These are phyloP conservation scores for Drosophila fungiperda DNA, from an alignment of 2,888 invertebrate genomes.

Conservation along the genomic window DNA sequence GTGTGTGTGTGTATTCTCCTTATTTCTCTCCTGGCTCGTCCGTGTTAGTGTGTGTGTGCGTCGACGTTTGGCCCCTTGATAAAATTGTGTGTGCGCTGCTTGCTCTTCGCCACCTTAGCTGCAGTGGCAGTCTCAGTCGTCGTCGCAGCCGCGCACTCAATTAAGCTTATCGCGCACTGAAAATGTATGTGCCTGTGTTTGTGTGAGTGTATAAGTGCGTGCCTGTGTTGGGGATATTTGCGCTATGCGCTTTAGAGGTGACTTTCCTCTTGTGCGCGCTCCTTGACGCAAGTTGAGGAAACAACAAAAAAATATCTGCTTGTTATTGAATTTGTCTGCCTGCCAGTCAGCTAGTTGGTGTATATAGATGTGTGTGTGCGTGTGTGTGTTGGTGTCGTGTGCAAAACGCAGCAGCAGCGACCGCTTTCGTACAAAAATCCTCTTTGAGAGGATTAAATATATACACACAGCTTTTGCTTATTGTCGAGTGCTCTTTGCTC, in stretches of 20 bases:
- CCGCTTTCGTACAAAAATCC: constrained; percentile 73
- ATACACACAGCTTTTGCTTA: constrained; percentile 65
- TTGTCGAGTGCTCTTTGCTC: constrained; percentile 62
- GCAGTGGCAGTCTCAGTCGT: constrained; percentile 35
- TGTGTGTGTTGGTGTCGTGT: constrained; percentile 71
- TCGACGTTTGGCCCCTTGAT: constrained; percentile 73
- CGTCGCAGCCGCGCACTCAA: constrained; percentile 66
- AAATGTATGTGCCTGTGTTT: constrained; percentile 34
- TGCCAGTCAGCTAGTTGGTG: constrained; percentile 17
- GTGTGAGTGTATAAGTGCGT: constrained; percentile 23
- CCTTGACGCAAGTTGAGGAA: constrained; percentile 51
- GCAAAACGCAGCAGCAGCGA: constrained; percentile 63
- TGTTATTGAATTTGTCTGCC: constrained; percentile 46
- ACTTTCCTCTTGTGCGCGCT: constrained; percentile 71
- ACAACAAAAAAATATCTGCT: constrained; percentile 48
- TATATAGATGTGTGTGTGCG: constrained; percentile 2
- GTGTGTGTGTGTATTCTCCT: constrained; percentile 58
- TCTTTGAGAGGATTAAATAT: constrained; percentile 81
- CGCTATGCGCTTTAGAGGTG: constrained; percentile 75
- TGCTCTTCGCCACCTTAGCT: constrained; percentile 42
- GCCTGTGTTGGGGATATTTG: constrained; percentile 69
- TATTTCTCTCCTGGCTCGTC: constrained; percentile 73
- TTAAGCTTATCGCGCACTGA: constrained; percentile 78
- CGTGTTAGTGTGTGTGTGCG: constrained; percentile 21
- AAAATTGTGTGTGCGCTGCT: constrained; percentile 54